Base-by-base conservation (phyloP, 1,140 invertebrate genomes). In the Bombus waltoni region DNA sequence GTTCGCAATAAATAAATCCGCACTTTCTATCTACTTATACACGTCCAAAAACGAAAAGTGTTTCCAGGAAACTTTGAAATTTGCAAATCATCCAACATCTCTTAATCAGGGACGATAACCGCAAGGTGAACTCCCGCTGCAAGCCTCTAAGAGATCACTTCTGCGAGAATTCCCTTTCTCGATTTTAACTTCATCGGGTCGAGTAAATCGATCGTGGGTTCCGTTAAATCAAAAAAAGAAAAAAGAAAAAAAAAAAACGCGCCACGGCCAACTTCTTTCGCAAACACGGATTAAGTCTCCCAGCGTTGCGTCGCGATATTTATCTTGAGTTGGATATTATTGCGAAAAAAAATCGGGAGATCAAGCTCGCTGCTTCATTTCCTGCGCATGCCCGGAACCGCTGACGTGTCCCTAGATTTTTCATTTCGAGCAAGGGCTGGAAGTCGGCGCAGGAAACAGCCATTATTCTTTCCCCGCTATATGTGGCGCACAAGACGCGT, bases 391-490 rank as follows among this genome's bases (percentile, higher is more conserved):
- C 25, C 38, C 3, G 22, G 18, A 40, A 65, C 32, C 40, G 35
- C 6, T 47, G 28, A 6, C 38, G 74, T 70, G 32, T 74, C 42
- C 25, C 22, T 11, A 83, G 87, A 87, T 85, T 89, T 92, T 91
- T 92, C 90, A 90, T 92, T 92, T 89, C 85, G 82, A 87, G 83
- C 44, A 25, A 87, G 38, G 62, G 84, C 80, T 74, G 76, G 87
- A 84, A 91, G 88, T 93, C 90, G 87, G 59, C 81, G 86, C 88
- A 92, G 91, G 90, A 91, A 93, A 86, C 81, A 85, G 87, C 91
- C 92, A 93, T 93, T 93, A 92, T 92, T 92, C 92, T 93, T 92
- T 89, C 71, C 72, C 73, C 68, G 84, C 87, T 89, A 89, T 92
- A 92, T 88, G 78, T 87, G 87, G 87, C 86, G 78, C 78, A 65